These are phyloP conservation scores for Bombus terrestris DNA, from an alignment of 1,140 invertebrate genomes.

Conservation along the genomic window DNA sequence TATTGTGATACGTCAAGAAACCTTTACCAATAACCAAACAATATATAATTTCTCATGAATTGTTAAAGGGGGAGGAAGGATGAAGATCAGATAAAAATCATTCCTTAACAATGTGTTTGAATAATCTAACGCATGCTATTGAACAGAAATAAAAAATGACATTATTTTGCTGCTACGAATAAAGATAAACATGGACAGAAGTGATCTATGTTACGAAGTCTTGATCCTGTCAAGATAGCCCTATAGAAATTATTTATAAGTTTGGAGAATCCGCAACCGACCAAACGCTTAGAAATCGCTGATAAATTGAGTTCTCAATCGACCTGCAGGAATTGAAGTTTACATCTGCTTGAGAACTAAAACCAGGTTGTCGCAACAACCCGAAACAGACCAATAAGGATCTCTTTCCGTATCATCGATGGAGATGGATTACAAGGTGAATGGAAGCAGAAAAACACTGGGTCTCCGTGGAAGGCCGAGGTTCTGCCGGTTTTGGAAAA, in stretches of 20 bases:
- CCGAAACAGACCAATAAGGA: background rate
- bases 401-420: too few species aligned
- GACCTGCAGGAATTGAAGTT: background rate
- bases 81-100: background rate
- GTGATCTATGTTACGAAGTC: too few species aligned
- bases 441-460: background rate
- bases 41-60: background rate
- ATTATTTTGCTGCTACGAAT: too few species aligned
- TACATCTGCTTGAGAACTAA: background rate
- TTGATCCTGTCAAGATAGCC: background rate
- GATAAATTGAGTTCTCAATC: background rate
- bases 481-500: conserved; percentile 51
- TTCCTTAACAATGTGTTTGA: too few species aligned
- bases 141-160: too few species aligned
- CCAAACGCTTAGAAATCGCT: background rate
- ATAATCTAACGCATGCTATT: background rate
- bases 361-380: background rate
- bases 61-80: background rate
- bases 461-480: background rate
- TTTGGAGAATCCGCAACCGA: too few species aligned
- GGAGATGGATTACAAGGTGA: background rate
- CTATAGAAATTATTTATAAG: too few species aligned
- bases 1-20: background rate
- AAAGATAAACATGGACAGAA: too few species aligned
- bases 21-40: background rate